These are phyloP conservation scores for Notolabrus celidotus DNA, from an alignment of 2,797 vertebrate species.

Conservation along the genomic window DNA sequence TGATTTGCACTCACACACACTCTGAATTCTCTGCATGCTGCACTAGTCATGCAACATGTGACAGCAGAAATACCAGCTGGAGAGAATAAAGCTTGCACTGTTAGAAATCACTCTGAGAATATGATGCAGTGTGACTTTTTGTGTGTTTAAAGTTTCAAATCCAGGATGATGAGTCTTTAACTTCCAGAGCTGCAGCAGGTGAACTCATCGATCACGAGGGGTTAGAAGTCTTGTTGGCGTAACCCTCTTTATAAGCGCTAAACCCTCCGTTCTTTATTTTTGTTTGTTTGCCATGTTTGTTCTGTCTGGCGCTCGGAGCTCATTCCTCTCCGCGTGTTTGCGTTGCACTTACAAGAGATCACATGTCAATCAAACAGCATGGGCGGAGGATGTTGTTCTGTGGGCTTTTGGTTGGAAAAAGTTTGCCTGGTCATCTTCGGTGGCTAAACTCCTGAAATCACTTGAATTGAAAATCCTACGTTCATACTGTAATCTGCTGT, in stretches of 20 bases:
- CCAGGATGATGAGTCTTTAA: not conserved
- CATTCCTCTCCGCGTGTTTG: constrained; percentile 50
- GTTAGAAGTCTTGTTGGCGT: constrained; percentile 39
- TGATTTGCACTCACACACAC: constrained; percentile 9
- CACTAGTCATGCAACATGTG: constrained; percentile 39
- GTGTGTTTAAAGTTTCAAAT: not conserved
- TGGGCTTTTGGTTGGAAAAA: not conserved
- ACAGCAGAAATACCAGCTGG: constrained; percentile 35
- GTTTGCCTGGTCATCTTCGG: not conserved
- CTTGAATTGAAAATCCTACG: too few relatives aligned
- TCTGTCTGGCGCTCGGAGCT: constrained; percentile 48
- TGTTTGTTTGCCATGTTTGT: constrained; percentile 51
- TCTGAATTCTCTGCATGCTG: constrained; percentile 24
- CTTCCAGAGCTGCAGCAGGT: not conserved
- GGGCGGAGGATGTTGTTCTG: constrained; percentile 4
- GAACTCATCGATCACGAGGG: constrained; percentile 3
- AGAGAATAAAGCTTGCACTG: constrained; percentile 1
- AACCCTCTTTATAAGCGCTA: constrained; percentile 16
- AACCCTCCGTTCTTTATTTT: constrained; percentile 14
- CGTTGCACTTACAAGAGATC: constrained; percentile 35
- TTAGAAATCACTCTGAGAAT: not conserved
- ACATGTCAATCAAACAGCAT: constrained; percentile 41
- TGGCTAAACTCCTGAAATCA: not conserved
- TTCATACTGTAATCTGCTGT: not conserved
- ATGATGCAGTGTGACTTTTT: too few relatives aligned